Base-by-base conservation (phyloP, 2,888 invertebrate genomes). In the Eupithecia exiguata region DNA sequence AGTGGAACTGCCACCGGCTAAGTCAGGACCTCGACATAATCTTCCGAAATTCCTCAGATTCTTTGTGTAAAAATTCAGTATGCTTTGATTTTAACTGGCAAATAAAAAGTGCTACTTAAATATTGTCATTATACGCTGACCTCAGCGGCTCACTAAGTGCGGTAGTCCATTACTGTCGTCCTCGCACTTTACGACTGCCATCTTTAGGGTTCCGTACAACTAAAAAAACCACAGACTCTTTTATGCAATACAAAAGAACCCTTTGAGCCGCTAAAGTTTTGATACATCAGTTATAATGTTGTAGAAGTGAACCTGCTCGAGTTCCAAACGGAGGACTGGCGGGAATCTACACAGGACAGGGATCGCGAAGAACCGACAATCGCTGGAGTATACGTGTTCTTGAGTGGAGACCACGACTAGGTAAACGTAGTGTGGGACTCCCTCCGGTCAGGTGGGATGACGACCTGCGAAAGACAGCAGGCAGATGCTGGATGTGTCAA, bases 161-260 rank as follows among this genome's bases (percentile, higher is more conserved):
- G 79, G 83, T 82, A 82, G 79, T 84, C 85, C 87, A 91, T 91
- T 91, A 89, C 85, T 81, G 84, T 86, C 84, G 88, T 86, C 88
- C 91, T 89, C 90, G 88, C 86, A 87, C 89, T 91, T 89, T 88
- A 83, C 82, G 77, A 76, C 68, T 70, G 30, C 63, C 78, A 78
- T 78, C 77, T 77, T 76, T 74, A 72, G 70, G 74, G 75, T 76
- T 79, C 72, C 38, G 63, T 65, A 43, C 16, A 63, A 6, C n/a
- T n/a, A n/a, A 16, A 16, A 68, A 63, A 49, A 30, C 21, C 5
- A 7, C 14, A 35, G 30, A 62, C 12, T 53, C 49, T 62, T 25
- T 25, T 58, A 14, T 53, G n/a, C 9, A 21, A 21, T 49, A 5
- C 12, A 14, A 25, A 58, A 58, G 25, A 58, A 58, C 21, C 12